Conservation (phyloP, 1,140 invertebrate genomes). For the Drosophila navojoa region DNA sequence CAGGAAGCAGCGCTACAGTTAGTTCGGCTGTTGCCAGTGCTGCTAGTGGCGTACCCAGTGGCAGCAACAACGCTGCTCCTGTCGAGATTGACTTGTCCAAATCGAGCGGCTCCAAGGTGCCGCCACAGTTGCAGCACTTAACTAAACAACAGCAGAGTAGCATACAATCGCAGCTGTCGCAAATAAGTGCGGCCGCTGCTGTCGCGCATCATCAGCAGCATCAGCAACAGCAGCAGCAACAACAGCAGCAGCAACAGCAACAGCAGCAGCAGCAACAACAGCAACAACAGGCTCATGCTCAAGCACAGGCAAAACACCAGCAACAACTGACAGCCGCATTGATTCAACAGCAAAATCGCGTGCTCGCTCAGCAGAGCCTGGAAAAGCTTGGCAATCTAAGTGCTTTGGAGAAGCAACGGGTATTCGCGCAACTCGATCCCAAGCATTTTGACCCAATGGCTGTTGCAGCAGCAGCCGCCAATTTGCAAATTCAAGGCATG, state of each 20-base stretch:
- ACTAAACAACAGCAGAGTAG: slow-evolving; percentile 82
- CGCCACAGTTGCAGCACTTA: slow-evolving; percentile 70
- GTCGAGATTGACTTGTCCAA: slow-evolving; percentile 79
- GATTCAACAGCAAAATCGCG: slow-evolving; percentile 86
- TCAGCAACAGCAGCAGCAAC: slow-evolving; percentile 75
- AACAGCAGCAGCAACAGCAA: slow-evolving; percentile 73
- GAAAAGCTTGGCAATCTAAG: slow-evolving; percentile 85
- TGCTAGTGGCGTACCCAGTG: slow-evolving; percentile 32
- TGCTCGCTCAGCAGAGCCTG: slow-evolving; percentile 85
- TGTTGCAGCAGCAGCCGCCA: slow-evolving; percentile 77
- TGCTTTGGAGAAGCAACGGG: slow-evolving; percentile 85
- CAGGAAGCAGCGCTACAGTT: slow-evolving; percentile 41
- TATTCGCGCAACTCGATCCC: slow-evolving; percentile 84
- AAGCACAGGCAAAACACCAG: slow-evolving; percentile 73
- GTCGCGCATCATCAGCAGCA: slow-evolving; percentile 74
- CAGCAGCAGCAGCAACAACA: slow-evolving; percentile 76
- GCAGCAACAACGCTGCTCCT: slow-evolving; percentile 40
- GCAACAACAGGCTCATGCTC: slow-evolving; percentile 65
- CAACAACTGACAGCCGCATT: slow-evolving; percentile 85
- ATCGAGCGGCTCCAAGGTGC: slow-evolving; percentile 61
- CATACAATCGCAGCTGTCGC: slow-evolving; percentile 76
- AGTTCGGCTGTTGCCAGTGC: slow-evolving; percentile 33
- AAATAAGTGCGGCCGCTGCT: slow-evolving; percentile 71
- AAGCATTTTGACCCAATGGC: slow-evolving; percentile 83
- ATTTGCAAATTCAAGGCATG: slow-evolving; percentile 76